Conservation (phyloP, 2,888 invertebrate species). For the Cryptocheilus praepositus region DNA sequence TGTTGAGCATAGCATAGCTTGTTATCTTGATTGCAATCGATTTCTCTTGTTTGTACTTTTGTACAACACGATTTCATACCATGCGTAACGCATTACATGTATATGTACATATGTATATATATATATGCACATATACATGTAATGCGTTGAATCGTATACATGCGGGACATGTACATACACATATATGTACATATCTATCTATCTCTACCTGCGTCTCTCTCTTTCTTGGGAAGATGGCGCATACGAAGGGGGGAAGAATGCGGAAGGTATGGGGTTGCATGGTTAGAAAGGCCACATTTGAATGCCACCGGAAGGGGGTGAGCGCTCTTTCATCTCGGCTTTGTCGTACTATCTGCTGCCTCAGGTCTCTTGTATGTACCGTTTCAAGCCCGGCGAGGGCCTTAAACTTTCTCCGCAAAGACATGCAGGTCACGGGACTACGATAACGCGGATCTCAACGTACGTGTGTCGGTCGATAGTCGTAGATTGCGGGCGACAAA, state of each 20-base stretch:
- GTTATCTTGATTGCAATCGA: no score
- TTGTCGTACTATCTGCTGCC: conserved; percentile 26
- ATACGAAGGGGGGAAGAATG: conserved; percentile 55
- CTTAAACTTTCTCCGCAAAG: conserved; percentile 31
- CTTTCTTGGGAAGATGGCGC: conserved; percentile 26
- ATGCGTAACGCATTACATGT: no score
- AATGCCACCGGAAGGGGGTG: conserved; percentile 64
- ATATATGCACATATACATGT: no score
- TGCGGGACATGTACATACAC: no score
- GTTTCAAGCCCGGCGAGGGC: conserved; percentile 27
- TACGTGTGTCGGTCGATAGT: neutral
- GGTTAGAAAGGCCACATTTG: conserved; percentile 69
- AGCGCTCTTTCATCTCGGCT: conserved; percentile 66
- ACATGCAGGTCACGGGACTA: neutral
- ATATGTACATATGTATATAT: no score
- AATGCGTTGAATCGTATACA: no score
- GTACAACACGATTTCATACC: no score
- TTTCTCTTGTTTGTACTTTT: no score
- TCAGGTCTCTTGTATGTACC: conserved; percentile 7
- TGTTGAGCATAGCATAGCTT: no score
- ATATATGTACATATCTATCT: no score
- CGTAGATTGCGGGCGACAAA: neutral
- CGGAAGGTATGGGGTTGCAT: conserved; percentile 64
- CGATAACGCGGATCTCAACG: neutral
- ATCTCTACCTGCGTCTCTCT: no score